Base-by-base conservation (phyloP, 2,797 vertebrate species). In the Tarsius wallacei region DNA sequence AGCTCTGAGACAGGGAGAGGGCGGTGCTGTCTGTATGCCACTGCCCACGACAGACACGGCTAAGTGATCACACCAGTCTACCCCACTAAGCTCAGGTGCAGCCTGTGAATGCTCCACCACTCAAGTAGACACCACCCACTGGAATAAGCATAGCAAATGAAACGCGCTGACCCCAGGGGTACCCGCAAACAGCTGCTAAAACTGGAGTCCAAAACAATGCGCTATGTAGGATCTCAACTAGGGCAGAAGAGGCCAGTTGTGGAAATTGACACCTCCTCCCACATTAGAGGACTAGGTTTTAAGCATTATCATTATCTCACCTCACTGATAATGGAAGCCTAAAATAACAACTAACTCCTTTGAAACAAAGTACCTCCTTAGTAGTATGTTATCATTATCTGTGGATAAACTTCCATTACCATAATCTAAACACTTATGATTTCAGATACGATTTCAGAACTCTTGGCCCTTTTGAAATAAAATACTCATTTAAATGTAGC, bases 401-500 rank as follows among this genome's bases (percentile, higher is more conserved):
- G 22, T 17, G 63, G 95, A 63, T 47, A 80, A 68, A 78, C 13
- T n/a, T 42, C 9, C 63, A 66, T 11, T 63, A 33, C 17, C 63
- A 78, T n/a, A 85, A 63, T 33, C 64, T 51, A 78, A 85, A 95
- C 26, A 87, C 3, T 78, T 66, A 42, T 1, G 21, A 68, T 91
- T 80, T 91, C 78, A 80, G 36, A 90, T 66, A 42, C 1, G 21
- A 68, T 91, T 80, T 91, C 78, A 80, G 36, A 90, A 47, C n/a
- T 55, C 66, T 77, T 66, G 82, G 24, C 26, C 24, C 53, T 91
- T 78, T 84, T 91, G 68, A 94, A 90, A 96, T 82, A 66, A 92
- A 87, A 81, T 61, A 90, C 55, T 90, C 33, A 70, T 2, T 57
- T 73, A 76, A 73, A 87, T 47, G 76, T 0, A 74, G 17, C 61